A percentile compares a stretch with the other conserved stretches of the same genome.
phyloP scores from a whole-genome alignment of 2,888 invertebrate genomes.

The Seira ritae region DNA sequence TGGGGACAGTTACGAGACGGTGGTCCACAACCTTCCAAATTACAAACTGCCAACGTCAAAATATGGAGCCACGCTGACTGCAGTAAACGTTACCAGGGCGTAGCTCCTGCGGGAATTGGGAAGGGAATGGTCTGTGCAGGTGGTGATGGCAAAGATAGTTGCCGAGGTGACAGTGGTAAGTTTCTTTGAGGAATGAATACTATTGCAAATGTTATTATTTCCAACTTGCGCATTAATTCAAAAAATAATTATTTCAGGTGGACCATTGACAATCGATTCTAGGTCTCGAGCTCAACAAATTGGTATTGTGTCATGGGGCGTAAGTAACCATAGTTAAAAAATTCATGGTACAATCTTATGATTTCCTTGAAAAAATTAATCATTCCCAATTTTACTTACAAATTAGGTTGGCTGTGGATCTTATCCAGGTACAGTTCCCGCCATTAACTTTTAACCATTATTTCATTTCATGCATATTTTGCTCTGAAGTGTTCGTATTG shows the following conservation, averaged over 20 bases:
- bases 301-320: slow-evolving; percentile 55
- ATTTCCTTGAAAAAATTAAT: no score
- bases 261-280: slow-evolving; percentile 50
- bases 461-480: no score
- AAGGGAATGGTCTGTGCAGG: slow-evolving; percentile 77
- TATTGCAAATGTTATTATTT: no score
- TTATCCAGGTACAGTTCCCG: slow-evolving; percentile 35
- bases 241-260: no score
- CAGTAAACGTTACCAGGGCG: slow-evolving; percentile 86
- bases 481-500: no score
- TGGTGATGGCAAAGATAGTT: slow-evolving; percentile 51
- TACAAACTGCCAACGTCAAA: slow-evolving; percentile 90
- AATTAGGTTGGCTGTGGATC: slow-evolving; percentile 31
- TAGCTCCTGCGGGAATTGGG: slow-evolving; percentile 91
- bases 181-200: no score
- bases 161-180: slow-evolving; percentile 60
- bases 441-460: no score
- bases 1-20: slow-evolving; percentile 77
- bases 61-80: slow-evolving; percentile 89
- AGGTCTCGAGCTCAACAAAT: slow-evolving; percentile 16
- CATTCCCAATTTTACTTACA: no score
- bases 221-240: no score
- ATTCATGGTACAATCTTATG: no score
- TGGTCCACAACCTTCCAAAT: slow-evolving; percentile 87
- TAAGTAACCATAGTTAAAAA: neutral